A percentile compares a stretch with the other conserved stretches of the same genome.
Conservation (phyloP, 2,888 invertebrate species). For the Parnassius smintheus region DNA sequence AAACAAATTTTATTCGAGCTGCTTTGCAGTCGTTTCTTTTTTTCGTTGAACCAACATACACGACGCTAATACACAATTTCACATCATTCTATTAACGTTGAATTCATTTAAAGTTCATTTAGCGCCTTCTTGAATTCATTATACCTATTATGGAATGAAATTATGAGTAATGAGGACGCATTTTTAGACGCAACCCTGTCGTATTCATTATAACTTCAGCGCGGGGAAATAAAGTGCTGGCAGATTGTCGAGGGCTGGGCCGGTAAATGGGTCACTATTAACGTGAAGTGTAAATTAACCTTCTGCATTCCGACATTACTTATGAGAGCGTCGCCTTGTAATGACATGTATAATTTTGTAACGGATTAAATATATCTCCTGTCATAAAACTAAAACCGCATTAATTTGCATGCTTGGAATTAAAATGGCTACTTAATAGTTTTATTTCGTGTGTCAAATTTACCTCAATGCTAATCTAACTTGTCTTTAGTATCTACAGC, state of each 20-base stretch:
- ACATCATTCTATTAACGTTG: slow-evolving; percentile 3
- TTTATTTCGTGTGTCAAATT: too few species aligned
- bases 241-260: slow-evolving; percentile 17
- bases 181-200: slow-evolving; percentile 3
- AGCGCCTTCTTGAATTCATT: slow-evolving; percentile 7
- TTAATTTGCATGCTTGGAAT: slow-evolving; percentile 5
- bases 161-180: not conserved
- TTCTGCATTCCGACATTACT: slow-evolving; percentile 8
- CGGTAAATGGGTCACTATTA: slow-evolving; percentile 30
- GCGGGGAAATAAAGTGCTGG: slow-evolving; percentile 9
- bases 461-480: too few species aligned
- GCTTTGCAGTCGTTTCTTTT: too few species aligned
- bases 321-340: slow-evolving; percentile 1
- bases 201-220: slow-evolving; percentile 7
- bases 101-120: slow-evolving; percentile 14
- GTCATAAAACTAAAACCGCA: not conserved
- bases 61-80: not conserved
- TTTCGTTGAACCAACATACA: slow-evolving; percentile 3
- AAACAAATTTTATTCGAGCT: too few species aligned
- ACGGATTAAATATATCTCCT: slow-evolving; percentile 10
- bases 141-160: not conserved
- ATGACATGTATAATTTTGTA: slow-evolving; percentile 6
- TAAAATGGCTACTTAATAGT: not conserved
- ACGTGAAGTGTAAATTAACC: slow-evolving; percentile 26
- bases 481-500: too few species aligned